These are phyloP conservation scores for Drosophila kohkoa DNA, from an alignment of 1,140 invertebrate genomes.

Conservation along the genomic window DNA sequence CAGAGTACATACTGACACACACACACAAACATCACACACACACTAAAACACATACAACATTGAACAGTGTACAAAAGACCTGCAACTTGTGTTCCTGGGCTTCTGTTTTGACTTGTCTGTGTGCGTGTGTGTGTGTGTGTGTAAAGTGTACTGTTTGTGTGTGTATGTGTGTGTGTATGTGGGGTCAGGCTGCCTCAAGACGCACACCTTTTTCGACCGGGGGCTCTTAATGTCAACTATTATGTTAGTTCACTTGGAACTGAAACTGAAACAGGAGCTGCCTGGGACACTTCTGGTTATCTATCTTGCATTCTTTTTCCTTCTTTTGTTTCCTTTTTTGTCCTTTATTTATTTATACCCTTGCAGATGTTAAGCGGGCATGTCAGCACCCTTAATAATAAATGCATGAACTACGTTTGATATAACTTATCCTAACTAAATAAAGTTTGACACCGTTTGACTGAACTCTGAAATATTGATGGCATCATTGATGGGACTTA, in stretches of 20 bases:
- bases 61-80: constrained; percentile 58
- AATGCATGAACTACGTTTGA: too few species aligned
- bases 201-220: constrained; percentile 6
- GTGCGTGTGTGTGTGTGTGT: constrained; percentile 21
- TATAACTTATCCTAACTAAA: too few species aligned
- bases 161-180: constrained; percentile 8
- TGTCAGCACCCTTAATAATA: too few species aligned
- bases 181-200: constrained; percentile 1
- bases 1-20: constrained; percentile 15
- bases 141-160: not conserved
- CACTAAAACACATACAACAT: constrained; percentile 79
- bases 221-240: constrained; percentile 5
- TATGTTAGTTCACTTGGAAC: constrained; percentile 6
- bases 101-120: constrained; percentile 1
- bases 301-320: constrained; percentile 6
- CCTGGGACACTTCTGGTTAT: constrained; percentile 11
- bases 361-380: constrained; percentile 1
- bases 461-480: too few species aligned
- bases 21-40: constrained; percentile 63
- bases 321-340: constrained; percentile 2
- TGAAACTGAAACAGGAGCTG: constrained; percentile 17
- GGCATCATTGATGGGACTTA: too few species aligned
- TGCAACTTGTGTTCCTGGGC: constrained; percentile 12
- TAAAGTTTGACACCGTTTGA: too few species aligned
- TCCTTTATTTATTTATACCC: not conserved